Base-by-base conservation (phyloP, 2,797 vertebrate genomes). In the Trachops cirrhosus region DNA sequence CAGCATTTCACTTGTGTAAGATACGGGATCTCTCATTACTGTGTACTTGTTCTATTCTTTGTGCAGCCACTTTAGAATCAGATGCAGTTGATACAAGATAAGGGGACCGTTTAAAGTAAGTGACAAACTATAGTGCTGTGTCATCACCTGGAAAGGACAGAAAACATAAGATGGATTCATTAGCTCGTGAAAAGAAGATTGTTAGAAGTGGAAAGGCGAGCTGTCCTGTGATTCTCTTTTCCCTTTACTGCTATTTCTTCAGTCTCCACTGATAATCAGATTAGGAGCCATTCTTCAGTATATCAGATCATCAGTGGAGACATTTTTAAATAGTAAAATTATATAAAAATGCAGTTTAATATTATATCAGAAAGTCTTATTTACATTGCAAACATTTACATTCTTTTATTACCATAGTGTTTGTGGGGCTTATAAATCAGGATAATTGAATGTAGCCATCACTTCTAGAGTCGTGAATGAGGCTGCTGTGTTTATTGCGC, bases 91-190 rank as follows among this genome's bases (percentile, higher is more conserved):
- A 24, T 29, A 2, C 19, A 37, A 46, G 54, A 12, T 57, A 2
- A n/a, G 22, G 54, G 22, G 5, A 12, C 14, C 21, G 6, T 6
- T 57, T 41, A 39, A 64, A 26, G 22, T 32, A 32, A 46, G 11
- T 24, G 57, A 21, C 79, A n/a, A 0, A 16, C 16, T 1, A 2
- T 6, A 41, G 22, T 44, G 18, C 48, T 18, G 50, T 71, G 29
- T 44, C 22, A 21, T 37, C 32, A 12, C 4, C 32, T 64, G 21
- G 37, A 2, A 24, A 64, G 19, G 24, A 46, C 44, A 37, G 78
- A 50, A 18, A 2, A 21, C 19, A 4, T 3, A 0, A n/a, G 41
- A 1, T 9, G 21, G 9, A 5, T 4, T 6, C 21, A 0, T 16
- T 21, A 32, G 46, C 62, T 48, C 8, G 0, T 2, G 57, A 22